Base-by-base conservation (phyloP, 2,113 vertebrate species). In the Salvelinus namaycush region DNA sequence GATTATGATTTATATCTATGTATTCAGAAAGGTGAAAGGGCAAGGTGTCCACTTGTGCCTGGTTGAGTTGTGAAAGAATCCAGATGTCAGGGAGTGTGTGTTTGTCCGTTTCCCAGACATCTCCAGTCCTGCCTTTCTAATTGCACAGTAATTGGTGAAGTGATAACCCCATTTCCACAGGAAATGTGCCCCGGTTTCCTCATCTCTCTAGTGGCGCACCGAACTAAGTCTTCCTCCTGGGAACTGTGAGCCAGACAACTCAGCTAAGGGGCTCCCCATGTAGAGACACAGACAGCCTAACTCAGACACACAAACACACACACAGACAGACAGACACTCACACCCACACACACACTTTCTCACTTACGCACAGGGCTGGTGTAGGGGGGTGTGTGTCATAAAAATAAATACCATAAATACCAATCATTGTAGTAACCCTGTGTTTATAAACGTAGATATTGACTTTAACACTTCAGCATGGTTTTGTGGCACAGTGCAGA, bases 81-180 rank as follows among this genome's bases (percentile, higher is more conserved):
- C 93, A 94, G 92, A 84, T 27, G 24, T 18, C 34, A 26, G n/a
- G 26, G n/a, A 49, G 27, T 73, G 54, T 44, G 39, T 59, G 57
- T 68, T 44, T 75, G 48, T 67, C 31, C 27, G 16, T 39, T 91
- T 93, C 69, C 75, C 72, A 70, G 20, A 8, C 85, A 82, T 87
- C 79, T 80, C 79, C 85, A 86, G 89, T 86, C 81, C 87, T 87
- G 84, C 86, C 27, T 68, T 39, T 74, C 84, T 93, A 93, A 92
- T 93, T 92, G 84, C 85, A 87, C 87, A 87, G 85, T 91, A 92
- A 92, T 91, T 91, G 89, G 86, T 78, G 83, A 91, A 92, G 90
- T 89, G 92, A 93, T 93, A 92, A 92, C 90, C 91, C 90, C 89
- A 89, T 92, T 93, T 93, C 89, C 89, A 90, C 88, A 92, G 93